Evolutionary conservation across 2,797 vertebrate genomes (phyloP).

Genomic region (Bovichtus diacanthus): DNA sequence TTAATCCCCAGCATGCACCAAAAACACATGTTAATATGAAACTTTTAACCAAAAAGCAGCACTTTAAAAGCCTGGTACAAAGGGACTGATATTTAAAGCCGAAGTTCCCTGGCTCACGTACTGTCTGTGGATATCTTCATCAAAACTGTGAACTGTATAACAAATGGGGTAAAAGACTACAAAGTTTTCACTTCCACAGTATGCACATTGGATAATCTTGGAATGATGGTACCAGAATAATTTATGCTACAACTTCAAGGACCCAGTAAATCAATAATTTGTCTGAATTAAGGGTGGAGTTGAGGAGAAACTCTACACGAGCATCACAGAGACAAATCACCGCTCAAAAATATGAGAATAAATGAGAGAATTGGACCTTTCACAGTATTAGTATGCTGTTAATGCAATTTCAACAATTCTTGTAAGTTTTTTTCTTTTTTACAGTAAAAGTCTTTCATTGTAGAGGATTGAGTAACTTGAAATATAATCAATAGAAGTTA

Average conservation of each 20-base stretch:
- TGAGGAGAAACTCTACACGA: not conserved
- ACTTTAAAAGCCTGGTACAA: not conserved
- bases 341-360: slow-evolving; percentile 1
- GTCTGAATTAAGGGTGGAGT: slow-evolving; percentile 6
- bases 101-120: not conserved
- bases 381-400: not conserved
- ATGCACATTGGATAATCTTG: not conserved
- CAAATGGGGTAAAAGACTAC: not conserved
- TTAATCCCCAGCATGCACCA: not conserved
- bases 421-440: not conserved
- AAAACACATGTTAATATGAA: not conserved
- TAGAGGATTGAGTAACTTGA: not conserved
- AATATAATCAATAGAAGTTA: slow-evolving; percentile 18
- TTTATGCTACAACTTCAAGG: not conserved
- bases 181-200: not conserved
- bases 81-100: not conserved
- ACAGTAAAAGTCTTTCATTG: slow-evolving; percentile 19
- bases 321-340: not conserved
- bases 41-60: not conserved
- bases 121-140: not conserved
- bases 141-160: not conserved
- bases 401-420: not conserved
- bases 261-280: not conserved
- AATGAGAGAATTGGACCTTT: slow-evolving; percentile 11
- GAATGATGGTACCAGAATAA: not conserved